Evolutionary conservation across 1,140 invertebrate species (phyloP).

Genomic region (Heliothis virescens): DNA sequence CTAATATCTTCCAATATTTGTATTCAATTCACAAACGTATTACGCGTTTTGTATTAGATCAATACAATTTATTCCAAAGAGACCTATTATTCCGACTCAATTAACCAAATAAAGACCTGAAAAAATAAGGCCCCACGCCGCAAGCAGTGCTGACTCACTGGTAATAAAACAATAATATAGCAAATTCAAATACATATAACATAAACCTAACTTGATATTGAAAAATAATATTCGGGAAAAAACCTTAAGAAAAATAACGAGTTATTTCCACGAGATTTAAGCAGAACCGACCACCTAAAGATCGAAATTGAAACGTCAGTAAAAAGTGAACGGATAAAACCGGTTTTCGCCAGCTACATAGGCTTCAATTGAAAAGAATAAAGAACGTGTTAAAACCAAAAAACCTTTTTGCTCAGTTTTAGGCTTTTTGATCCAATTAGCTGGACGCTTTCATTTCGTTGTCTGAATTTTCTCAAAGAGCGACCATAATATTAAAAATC

Average conservation of each 20-base stretch:
- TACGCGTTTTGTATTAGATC: neutral
- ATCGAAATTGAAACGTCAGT: neutral
- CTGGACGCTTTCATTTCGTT: constrained; percentile 1
- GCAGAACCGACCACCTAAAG: neutral
- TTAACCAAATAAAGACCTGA: neutral
- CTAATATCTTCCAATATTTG: neutral
- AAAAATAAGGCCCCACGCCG: neutral
- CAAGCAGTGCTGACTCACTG: neutral
- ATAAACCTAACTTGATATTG: constrained; percentile 25
- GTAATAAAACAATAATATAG: constrained; percentile 23
- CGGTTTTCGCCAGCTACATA: constrained; percentile 26
- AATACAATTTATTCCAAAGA: neutral
- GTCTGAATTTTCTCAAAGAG: constrained; percentile 4
- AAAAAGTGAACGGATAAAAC: neutral
- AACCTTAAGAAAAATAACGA: neutral
- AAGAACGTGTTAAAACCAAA: constrained; percentile 17
- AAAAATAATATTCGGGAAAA: constrained; percentile 35
- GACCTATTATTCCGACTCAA: neutral
- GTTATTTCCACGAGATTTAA: neutral
- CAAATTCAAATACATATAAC: constrained; percentile 41
- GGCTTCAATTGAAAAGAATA: constrained; percentile 9
- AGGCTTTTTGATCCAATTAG: constrained; percentile 22
- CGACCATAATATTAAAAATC: neutral
- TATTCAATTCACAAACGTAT: neutral
- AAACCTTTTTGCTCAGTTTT: constrained; percentile 19